Percentiles rank a stretch among this genome's conserved stretches.
Evolutionary conservation across 2,888 invertebrate species (phyloP).

Genomic region (Unio pictorum): DNA sequence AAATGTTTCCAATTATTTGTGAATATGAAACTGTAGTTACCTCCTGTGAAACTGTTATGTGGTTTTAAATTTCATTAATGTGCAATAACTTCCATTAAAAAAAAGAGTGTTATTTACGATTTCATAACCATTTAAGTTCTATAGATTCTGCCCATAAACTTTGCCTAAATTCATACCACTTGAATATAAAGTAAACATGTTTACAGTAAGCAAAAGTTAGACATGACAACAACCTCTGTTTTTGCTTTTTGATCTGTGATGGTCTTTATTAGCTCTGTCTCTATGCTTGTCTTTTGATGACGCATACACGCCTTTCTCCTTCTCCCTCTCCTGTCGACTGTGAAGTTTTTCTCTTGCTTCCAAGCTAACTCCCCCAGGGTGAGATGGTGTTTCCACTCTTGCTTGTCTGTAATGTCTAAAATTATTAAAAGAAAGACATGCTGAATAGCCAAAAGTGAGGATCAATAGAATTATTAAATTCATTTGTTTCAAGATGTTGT

Average conservation of each 20-base stretch:
- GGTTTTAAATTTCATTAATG: no score
- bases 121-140: no score
- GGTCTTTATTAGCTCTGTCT: slow-evolving; percentile 73
- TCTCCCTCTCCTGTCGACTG: slow-evolving; percentile 75
- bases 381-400: slow-evolving; percentile 91
- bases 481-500: not conserved
- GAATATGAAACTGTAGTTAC: no score
- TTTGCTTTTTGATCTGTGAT: slow-evolving; percentile 75
- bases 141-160: not conserved
- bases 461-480: not conserved
- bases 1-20: no score
- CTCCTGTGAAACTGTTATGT: no score
- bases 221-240: slow-evolving; percentile 22
- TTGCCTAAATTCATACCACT: no score
- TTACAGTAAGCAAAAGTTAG: not conserved
- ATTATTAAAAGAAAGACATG: slow-evolving; percentile 4
- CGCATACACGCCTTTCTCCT: slow-evolving; percentile 82
- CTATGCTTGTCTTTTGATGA: slow-evolving; percentile 76
- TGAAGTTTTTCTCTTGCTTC: slow-evolving; percentile 83
- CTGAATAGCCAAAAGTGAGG: no score
- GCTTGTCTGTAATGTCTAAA: slow-evolving; percentile 81
- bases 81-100: no score
- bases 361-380: slow-evolving; percentile 92
- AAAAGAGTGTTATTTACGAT: no score
- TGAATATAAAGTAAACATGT: not conserved